These are phyloP conservation scores for Nerophis ophidion DNA, from an alignment of 2,113 vertebrate genomes.

Conservation along the genomic window DNA sequence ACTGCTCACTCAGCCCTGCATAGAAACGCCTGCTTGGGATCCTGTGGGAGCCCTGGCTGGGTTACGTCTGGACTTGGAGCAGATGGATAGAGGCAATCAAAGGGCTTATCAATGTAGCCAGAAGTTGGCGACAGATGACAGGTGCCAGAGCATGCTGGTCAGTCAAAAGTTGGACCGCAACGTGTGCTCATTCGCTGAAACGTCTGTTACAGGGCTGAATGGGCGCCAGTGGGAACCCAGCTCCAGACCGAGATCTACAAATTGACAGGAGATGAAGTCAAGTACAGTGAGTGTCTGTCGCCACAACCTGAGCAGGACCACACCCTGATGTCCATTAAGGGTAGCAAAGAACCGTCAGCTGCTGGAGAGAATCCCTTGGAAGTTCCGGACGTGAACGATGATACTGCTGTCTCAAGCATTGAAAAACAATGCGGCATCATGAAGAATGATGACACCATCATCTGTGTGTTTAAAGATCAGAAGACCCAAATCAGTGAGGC, in stretches of 20 bases:
- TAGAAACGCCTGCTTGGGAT: no score
- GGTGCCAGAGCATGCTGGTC: neutral
- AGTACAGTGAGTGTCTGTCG: neutral
- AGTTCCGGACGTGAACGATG: neutral
- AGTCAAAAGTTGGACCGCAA: no score
- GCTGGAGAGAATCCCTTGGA: neutral
- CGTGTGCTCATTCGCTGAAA: no score
- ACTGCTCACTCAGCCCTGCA: neutral
- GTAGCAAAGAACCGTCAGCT: neutral
- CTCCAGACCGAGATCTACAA: constrained; percentile 31
- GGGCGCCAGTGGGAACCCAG: constrained; percentile 3
- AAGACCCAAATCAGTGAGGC: fast-evolving
- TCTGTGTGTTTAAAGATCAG: neutral
- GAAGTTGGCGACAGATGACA: neutral
- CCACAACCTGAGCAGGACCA: neutral
- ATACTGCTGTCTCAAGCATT: neutral
- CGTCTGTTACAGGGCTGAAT: constrained; percentile 14
- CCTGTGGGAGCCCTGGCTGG: constrained; percentile 1
- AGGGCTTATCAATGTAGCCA: neutral
- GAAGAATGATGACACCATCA: constrained; percentile 15
- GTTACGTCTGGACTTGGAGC: constrained; percentile 40
- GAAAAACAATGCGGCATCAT: constrained; percentile 17
- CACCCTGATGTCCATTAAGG: neutral
- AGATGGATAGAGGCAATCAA: constrained; percentile 16
- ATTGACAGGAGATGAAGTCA: constrained; percentile 12